Evolutionary conservation across 2,888 invertebrate species (phyloP).

Genomic region (Stegana nigrithorax): DNA sequence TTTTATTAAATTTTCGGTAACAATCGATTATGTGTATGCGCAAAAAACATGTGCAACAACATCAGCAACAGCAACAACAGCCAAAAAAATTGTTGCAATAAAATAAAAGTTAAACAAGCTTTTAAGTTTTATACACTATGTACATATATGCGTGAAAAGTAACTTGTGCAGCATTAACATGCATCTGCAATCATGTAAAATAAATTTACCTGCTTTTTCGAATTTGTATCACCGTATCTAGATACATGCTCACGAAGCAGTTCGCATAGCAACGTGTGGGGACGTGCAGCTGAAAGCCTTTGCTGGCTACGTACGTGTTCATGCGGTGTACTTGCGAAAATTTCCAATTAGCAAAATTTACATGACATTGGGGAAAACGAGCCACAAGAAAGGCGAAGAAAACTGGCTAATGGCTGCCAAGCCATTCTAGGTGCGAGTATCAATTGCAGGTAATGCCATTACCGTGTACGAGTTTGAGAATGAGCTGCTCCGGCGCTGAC

Average conservation of each 20-base stretch:
- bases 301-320: no score
- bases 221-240: no score
- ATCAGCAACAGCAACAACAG: conserved; percentile 14
- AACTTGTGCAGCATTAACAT: neutral
- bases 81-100: neutral
- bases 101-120: neutral
- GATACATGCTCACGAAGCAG: neutral
- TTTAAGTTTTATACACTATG: neutral
- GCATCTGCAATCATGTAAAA: no score
- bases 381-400: neutral
- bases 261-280: no score
- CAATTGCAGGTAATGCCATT: conserved; percentile 6
- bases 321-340: neutral
- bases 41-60: conserved; percentile 47
- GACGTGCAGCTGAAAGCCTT: no score
- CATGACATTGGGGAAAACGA: neutral
- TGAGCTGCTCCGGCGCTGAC: neutral
- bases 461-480: no score
- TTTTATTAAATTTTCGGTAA: conserved; percentile 50
- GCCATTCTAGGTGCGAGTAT: conserved; percentile 8
- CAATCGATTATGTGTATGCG: conserved; percentile 41
- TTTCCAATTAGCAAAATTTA: conserved; percentile 13
- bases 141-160: neutral
- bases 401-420: conserved; percentile 6
- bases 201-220: no score